Evolutionary conservation across 1,140 invertebrate species (phyloP).

Genomic region (Atta cephalotes): DNA sequence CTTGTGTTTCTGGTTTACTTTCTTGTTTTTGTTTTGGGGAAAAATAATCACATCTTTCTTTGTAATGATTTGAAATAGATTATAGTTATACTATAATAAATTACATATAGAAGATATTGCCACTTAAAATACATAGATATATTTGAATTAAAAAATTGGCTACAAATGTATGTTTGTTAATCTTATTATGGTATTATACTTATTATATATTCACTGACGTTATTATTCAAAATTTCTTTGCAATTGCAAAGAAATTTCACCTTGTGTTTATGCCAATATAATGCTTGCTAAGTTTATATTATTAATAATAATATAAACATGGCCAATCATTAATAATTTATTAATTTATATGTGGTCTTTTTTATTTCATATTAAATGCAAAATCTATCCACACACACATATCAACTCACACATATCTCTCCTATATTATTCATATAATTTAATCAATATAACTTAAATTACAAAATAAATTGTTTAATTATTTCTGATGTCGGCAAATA

Average conservation of each 20-base stretch:
- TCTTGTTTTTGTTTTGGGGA: not conserved
- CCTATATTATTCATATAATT: constrained; percentile 65
- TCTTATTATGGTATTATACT: constrained; percentile 33
- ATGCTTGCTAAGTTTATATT: constrained; percentile 33
- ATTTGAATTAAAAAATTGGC: constrained; percentile 45
- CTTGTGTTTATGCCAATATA: constrained; percentile 8
- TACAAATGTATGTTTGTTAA: constrained; percentile 49
- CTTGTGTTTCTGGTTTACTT: not conserved
- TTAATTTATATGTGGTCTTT: constrained; percentile 25
- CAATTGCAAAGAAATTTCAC: not conserved
- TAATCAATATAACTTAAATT: constrained; percentile 72
- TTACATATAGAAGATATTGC: constrained; percentile 7
- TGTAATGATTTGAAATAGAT: not conserved
- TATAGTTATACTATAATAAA: not conserved
- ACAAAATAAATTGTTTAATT: constrained; percentile 59
- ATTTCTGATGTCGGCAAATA: constrained; percentile 37
- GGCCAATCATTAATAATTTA: constrained; percentile 15
- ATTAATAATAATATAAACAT: constrained; percentile 25
- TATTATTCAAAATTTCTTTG: constrained; percentile 29
- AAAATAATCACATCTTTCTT: not conserved
- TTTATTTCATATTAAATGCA: constrained; percentile 62
- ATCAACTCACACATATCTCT: constrained; percentile 62
- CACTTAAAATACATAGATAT: constrained; percentile 45
- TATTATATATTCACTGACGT: not conserved
- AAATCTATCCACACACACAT: constrained; percentile 45